These are phyloP conservation scores for Caenorhabditis sp. DNA, from an alignment of 2,888 invertebrate genomes.

Conservation along the genomic window DNA sequence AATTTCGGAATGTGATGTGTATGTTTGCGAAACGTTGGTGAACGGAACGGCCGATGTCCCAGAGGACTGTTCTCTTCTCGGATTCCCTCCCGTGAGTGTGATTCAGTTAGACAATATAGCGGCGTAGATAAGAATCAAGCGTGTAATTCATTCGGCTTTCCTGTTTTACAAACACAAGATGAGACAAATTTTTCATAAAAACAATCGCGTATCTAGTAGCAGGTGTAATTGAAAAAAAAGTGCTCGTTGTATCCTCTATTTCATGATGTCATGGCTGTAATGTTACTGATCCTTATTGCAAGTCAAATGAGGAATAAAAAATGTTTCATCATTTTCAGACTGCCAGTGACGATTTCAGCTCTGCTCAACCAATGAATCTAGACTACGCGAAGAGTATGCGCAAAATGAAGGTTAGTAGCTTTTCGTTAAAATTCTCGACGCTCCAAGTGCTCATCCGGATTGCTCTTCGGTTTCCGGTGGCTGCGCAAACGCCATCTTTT, in stretches of 20 bases:
- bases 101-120: too few species aligned
- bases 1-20: constrained; percentile 92
- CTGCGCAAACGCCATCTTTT: background rate
- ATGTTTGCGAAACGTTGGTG: constrained; percentile 82
- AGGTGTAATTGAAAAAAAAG: background rate
- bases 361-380: constrained; percentile 43
- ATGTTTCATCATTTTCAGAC: constrained; percentile 18
- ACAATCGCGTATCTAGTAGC: too few species aligned
- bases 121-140: too few species aligned
- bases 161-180: too few species aligned
- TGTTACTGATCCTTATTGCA: background rate
- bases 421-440: background rate
- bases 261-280: background rate
- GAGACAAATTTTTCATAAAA: background rate
- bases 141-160: too few species aligned
- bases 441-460: background rate
- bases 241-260: background rate
- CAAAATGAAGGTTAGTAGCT: constrained; percentile 55
- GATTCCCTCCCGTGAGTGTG: constrained; percentile 15
- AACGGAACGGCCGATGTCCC: constrained; percentile 57
- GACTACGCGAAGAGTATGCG: constrained; percentile 36
- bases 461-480: constrained; percentile 7
- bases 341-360: constrained; percentile 14
- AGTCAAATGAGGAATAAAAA: too few species aligned
- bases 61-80: constrained; percentile 36